phyloP scores from a whole-genome alignment of 92 coral and sea anemone genomes.

The Epizoanthus stellaris region DNA sequence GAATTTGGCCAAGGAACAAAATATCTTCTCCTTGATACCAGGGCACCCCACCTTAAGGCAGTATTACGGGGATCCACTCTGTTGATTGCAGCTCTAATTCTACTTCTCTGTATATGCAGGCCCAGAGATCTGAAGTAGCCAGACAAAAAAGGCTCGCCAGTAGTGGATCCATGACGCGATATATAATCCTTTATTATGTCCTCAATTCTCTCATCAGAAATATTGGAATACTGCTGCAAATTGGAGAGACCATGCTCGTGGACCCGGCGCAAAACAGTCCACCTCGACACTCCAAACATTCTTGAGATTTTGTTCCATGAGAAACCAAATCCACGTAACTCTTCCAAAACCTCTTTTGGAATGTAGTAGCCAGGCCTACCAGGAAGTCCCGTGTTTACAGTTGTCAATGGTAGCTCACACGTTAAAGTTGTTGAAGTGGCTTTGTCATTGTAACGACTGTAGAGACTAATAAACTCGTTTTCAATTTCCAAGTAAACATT shows the following conservation, averaged over 20 bases:
- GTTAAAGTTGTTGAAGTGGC: not conserved
- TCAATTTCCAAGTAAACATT: constrained; percentile 3
- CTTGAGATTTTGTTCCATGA: constrained; percentile 63
- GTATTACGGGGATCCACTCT: constrained; percentile 81
- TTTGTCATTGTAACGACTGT: not conserved
- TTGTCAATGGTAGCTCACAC: not conserved
- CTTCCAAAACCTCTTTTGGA: constrained; percentile 66
- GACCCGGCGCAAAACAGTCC: constrained; percentile 66
- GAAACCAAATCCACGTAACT: constrained; percentile 68
- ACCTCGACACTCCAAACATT: constrained; percentile 79
- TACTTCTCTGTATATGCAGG: constrained; percentile 58
- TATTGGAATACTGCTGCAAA: constrained; percentile 63
- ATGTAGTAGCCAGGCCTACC: constrained; percentile 51
- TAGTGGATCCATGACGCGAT: constrained; percentile 64
- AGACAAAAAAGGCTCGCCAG: constrained; percentile 61
- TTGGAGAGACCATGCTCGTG: constrained; percentile 48
- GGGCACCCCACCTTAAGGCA: constrained; percentile 80
- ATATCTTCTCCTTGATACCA: constrained; percentile 68
- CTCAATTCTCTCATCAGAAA: constrained; percentile 63
- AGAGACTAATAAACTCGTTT: not conserved
- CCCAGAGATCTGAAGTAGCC: constrained; percentile 63
- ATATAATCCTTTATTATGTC: constrained; percentile 59
- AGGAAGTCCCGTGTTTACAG: constrained; percentile 25
- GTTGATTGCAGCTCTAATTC: constrained; percentile 67
- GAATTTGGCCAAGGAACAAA: constrained; percentile 83